These are phyloP conservation scores for Pseudochaenichthys georgianus DNA, from an alignment of 2,797 vertebrate species.

Conservation along the genomic window DNA sequence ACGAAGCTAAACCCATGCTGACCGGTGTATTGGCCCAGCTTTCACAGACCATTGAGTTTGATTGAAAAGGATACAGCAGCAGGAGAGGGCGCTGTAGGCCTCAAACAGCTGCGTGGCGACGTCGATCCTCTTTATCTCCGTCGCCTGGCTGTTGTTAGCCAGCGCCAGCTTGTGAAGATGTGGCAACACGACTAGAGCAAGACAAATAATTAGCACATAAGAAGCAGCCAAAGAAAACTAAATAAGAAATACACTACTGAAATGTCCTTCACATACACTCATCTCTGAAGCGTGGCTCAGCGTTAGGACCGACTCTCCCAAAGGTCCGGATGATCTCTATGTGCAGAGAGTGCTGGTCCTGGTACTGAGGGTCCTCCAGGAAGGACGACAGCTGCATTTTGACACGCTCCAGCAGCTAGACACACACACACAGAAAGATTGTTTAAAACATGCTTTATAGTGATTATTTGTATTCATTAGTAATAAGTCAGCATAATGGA, in stretches of 20 bases:
- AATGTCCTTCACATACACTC: slow-evolving; percentile 88
- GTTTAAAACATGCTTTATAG: neutral
- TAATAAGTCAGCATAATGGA: neutral
- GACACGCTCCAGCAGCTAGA: slow-evolving; percentile 95
- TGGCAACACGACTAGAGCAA: slow-evolving; percentile 93
- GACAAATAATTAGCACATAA: neutral
- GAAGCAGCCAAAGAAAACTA: neutral
- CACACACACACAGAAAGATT: slow-evolving; percentile 4
- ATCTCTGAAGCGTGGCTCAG: slow-evolving; percentile 97
- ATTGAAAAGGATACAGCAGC: slow-evolving; percentile 96
- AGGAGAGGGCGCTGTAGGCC: slow-evolving; percentile 98
- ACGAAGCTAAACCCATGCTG: neutral
- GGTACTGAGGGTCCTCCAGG: slow-evolving; percentile 98
- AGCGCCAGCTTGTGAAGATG: slow-evolving; percentile 97
- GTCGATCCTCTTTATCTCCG: slow-evolving; percentile 94
- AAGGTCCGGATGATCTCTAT: slow-evolving; percentile 98
- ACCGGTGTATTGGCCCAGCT: neutral
- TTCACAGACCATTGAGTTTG: neutral
- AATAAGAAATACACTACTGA: neutral
- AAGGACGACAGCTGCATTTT: slow-evolving; percentile 99
- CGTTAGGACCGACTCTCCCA: slow-evolving; percentile 96
- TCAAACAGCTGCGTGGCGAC: slow-evolving; percentile 97
- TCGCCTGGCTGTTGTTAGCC: slow-evolving; percentile 94
- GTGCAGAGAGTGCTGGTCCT: slow-evolving; percentile 98
- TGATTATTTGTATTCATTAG: neutral